Conservation (phyloP, 2,797 vertebrate genomes). For the Hirundo rustica region DNA sequence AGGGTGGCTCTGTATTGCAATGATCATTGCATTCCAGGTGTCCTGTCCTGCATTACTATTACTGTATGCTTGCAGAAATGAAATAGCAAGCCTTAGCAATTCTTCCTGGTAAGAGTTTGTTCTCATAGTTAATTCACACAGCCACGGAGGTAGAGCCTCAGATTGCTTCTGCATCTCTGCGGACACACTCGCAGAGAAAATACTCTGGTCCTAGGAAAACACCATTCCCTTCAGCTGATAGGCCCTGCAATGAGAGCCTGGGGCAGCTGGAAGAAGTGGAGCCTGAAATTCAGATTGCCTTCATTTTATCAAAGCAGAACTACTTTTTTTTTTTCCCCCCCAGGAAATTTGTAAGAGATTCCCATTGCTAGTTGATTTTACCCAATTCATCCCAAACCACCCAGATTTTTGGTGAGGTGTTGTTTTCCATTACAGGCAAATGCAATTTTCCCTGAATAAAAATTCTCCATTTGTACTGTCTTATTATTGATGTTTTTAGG, state of each 20-base stretch:
- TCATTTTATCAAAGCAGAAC: constrained; percentile 46
- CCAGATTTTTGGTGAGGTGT: not conserved
- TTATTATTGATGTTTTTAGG: not conserved
- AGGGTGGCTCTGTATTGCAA: not conserved
- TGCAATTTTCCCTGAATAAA: not conserved
- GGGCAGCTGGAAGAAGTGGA: constrained; percentile 33
- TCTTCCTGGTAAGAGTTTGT: constrained; percentile 9
- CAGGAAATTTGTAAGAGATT: constrained; percentile 8
- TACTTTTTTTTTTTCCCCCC: not conserved
- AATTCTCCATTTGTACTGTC: not conserved
- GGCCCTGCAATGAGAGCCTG: constrained; percentile 9
- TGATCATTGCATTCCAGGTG: not conserved
- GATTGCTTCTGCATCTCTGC: not conserved
- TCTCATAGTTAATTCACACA: constrained; percentile 36
- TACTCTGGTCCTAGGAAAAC: constrained; percentile 2
- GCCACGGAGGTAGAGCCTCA: not conserved
- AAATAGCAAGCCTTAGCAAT: not conserved
- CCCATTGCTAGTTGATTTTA: not conserved
- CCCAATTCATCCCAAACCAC: not conserved
- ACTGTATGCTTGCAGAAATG: not conserved
- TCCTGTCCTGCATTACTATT: not conserved
- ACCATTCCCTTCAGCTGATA: not conserved
- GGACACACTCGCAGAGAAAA: not conserved
- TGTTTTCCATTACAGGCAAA: not conserved
- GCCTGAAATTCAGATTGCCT: constrained; percentile 61